phyloP scores from a whole-genome alignment of 2,888 invertebrate species.

The Bombyx huttoni region DNA sequence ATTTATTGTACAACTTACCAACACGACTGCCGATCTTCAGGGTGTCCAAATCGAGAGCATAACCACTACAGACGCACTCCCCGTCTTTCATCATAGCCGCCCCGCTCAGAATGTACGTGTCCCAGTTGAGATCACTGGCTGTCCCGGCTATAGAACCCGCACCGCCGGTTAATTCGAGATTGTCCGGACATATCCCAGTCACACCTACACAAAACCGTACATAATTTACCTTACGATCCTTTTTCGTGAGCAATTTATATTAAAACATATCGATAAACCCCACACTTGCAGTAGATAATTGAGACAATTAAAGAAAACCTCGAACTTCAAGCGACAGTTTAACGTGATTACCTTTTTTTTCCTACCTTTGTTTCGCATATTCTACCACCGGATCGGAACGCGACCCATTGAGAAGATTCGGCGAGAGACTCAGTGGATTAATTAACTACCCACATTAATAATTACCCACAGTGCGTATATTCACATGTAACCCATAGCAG shows the following conservation, averaged over 20 bases:
- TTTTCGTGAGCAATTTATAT: neutral
- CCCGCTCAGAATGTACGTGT: constrained; percentile 94
- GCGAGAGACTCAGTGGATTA: too few species aligned
- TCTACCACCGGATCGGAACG: too few species aligned
- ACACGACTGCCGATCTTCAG: constrained; percentile 84
- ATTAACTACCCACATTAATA: too few species aligned
- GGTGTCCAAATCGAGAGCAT: constrained; percentile 87
- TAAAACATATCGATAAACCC: too few species aligned
- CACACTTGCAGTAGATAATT: too few species aligned
- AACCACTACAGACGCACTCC: constrained; percentile 85
- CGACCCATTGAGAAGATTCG: too few species aligned
- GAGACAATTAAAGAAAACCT: too few species aligned
- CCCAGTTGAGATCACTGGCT: constrained; percentile 91
- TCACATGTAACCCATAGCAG: too few species aligned
- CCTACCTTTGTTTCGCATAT: too few species aligned
- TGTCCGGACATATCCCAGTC: constrained; percentile 90
- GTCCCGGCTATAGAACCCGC: constrained; percentile 76
- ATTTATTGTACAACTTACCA: constrained; percentile 49
- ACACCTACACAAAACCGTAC: constrained; percentile 71
- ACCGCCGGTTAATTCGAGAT: constrained; percentile 74
- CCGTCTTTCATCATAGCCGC: constrained; percentile 94
- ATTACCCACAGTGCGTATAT: too few species aligned
- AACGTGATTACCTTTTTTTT: too few species aligned
- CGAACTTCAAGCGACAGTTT: too few species aligned
- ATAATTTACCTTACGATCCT: neutral